Percentiles rank a stretch among this genome's conserved stretches.
phyloP scores from a whole-genome alignment of 2,797 vertebrate genomes.

The Apogon hyalosoma region DNA sequence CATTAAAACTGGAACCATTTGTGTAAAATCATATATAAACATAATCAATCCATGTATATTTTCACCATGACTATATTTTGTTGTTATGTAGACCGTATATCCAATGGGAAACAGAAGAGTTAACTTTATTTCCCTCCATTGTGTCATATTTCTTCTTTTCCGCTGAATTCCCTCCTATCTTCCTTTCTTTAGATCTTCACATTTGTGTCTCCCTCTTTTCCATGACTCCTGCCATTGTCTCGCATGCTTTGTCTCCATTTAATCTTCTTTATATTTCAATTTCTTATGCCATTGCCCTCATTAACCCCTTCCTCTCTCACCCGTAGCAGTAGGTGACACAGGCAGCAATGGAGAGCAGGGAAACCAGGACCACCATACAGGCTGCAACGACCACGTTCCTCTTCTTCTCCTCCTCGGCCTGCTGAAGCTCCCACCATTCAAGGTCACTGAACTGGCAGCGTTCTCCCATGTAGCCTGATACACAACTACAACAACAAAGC shows the following conservation, averaged over 20 bases:
- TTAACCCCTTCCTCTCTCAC: constrained; percentile 71
- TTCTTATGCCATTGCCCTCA: background rate
- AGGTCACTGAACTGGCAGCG: constrained; percentile 93
- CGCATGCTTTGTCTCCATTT: background rate
- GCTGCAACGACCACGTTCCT: constrained; percentile 77
- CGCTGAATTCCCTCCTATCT: background rate
- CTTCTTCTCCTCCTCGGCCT: constrained; percentile 79
- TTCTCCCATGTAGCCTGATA: constrained; percentile 89
- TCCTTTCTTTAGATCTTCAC: too few species aligned
- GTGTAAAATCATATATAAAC: too few species aligned
- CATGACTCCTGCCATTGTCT: background rate
- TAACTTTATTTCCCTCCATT: background rate
- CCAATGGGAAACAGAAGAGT: too few species aligned
- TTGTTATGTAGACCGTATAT: too few species aligned
- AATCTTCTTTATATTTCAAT: background rate
- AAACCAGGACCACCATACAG: constrained; percentile 75
- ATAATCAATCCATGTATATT: too few species aligned
- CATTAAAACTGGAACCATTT: too few species aligned
- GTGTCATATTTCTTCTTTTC: background rate
- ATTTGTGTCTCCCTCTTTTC: too few species aligned
- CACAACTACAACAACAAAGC: constrained; percentile 81
- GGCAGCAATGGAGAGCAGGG: constrained; percentile 82
- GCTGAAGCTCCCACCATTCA: constrained; percentile 91
- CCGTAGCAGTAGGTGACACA: constrained; percentile 85
- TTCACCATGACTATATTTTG: too few species aligned